These are phyloP conservation scores for Oreochromis niloticus DNA, from an alignment of 2,113 vertebrate species.

Conservation along the genomic window DNA sequence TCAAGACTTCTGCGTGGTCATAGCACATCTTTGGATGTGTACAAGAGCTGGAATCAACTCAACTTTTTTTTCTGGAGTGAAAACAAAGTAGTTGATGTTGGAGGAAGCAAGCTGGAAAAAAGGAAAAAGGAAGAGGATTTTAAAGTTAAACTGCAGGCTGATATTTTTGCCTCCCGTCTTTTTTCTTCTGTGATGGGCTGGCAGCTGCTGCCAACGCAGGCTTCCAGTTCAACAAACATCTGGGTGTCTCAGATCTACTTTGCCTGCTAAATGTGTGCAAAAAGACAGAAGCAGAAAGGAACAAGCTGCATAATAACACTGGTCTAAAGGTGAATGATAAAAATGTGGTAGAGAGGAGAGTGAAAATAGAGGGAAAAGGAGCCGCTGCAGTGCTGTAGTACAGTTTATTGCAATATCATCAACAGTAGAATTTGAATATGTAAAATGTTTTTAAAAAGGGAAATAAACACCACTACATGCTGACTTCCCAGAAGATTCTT, in stretches of 20 bases:
- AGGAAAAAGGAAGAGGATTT: neutral
- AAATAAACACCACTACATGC: neutral
- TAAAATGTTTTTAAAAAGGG: neutral
- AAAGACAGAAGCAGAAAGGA: neutral
- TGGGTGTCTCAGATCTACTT: conserved; percentile 37
- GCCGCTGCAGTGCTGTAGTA: neutral
- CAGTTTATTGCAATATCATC: neutral
- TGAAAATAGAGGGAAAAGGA: neutral
- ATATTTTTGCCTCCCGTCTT: conserved; percentile 15
- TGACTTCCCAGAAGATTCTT: neutral
- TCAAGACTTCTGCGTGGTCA: neutral
- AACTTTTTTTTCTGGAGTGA: neutral
- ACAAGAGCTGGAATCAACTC: neutral
- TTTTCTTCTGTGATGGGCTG: conserved; percentile 29
- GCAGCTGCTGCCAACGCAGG: conserved; percentile 47
- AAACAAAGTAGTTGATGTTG: neutral
- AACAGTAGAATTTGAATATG: neutral
- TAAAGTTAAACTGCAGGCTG: conserved; percentile 27
- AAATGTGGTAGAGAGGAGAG: neutral
- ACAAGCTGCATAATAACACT: conserved; percentile 9
- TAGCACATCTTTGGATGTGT: conserved; percentile 28
- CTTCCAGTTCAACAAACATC: conserved; percentile 70
- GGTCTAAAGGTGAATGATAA: conserved; percentile 13
- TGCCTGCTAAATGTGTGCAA: conserved; percentile 17
- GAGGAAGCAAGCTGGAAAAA: neutral